A percentile compares a stretch with the other conserved stretches of the same genome.
Evolutionary conservation across 2,797 vertebrate genomes (phyloP).

Genomic region (Gadopsis bispinosus): DNA sequence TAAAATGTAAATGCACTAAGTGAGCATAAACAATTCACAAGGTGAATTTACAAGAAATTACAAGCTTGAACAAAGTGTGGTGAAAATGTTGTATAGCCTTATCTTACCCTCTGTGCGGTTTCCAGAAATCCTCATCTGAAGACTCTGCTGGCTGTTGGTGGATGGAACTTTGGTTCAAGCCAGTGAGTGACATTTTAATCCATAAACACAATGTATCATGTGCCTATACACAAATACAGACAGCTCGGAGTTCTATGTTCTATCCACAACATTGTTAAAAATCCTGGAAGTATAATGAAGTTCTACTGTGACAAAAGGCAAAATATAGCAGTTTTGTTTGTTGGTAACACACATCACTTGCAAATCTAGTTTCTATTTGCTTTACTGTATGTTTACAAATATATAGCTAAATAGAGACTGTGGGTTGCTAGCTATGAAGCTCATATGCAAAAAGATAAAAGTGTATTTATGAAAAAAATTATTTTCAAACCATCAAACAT

Average conservation of each 20-base stretch:
- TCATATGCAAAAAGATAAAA: not conserved
- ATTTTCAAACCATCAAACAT: not conserved
- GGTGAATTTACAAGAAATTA: not conserved
- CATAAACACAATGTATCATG: not conserved
- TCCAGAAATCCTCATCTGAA: constrained; percentile 84
- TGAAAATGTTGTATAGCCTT: not conserved
- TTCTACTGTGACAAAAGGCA: not conserved
- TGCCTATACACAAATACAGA: not conserved
- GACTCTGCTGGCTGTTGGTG: constrained; percentile 86
- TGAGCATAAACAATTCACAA: not conserved
- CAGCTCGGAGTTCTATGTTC: not conserved
- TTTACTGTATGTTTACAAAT: not conserved
- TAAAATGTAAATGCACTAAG: not conserved
- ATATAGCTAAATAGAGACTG: not conserved
- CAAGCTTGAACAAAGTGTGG: not conserved
- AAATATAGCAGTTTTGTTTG: not conserved
- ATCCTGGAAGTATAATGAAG: not conserved
- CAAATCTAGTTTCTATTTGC: not conserved
- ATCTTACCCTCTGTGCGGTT: not conserved
- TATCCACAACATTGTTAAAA: not conserved
- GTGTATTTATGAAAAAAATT: not conserved
- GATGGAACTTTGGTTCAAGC: constrained; percentile 87
- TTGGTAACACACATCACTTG: not conserved
- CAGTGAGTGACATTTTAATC: constrained; percentile 77
- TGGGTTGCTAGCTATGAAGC: no score